Evolutionary conservation across 2,113 vertebrate species (phyloP), one percentile per base, ranked within the genome.

Genomic region (Hystrix brachyura): DNA sequence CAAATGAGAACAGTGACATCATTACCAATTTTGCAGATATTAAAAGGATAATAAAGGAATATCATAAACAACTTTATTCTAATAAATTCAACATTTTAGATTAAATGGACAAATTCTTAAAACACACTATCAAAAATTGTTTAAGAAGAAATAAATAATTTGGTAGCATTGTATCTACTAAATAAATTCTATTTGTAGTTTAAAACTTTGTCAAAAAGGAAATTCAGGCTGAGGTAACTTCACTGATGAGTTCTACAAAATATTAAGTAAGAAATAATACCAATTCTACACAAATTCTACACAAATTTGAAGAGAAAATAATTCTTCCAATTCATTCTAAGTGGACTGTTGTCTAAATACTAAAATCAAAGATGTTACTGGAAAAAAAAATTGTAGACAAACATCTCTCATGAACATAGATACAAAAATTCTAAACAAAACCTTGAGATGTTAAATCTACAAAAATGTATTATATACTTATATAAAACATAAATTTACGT

Each of bases 371-470:
- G 32, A 5, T 79, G 59, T 55, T 79, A 48, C 60, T 60, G 57
- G 27, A 71, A 51, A 18, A 79, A 43, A 71, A 72, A 62, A 72
- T n/a, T 81, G 3, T 8, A 74, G 55, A 48, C 11, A 72, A 89
- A 53, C 27, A 29, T 88, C 25, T n/a, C 32, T 53, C 23, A 15
- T 17, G 27, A 87, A 27, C 53, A 55, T 23, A 94, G 25, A 53
- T 72, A 82, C 48, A 82, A 79, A 93, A 93, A 79, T 69, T 55
- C 32, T 83, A 94, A 79, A 62, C 34, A 94, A 89, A 83, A 29
- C 6, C 18, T 83, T 90, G 51, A 13, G 7, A 59, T 55, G 53
- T 78, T 43, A 78, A 84, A 14, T 46, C 51, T 84, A 90, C 71
- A 27, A 27, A 64, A 23, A 76, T 57, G 11, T 79, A 38, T 23